These are phyloP conservation scores for Nasonia longicornis DNA, from an alignment of 1,140 invertebrate species.

Conservation along the genomic window DNA sequence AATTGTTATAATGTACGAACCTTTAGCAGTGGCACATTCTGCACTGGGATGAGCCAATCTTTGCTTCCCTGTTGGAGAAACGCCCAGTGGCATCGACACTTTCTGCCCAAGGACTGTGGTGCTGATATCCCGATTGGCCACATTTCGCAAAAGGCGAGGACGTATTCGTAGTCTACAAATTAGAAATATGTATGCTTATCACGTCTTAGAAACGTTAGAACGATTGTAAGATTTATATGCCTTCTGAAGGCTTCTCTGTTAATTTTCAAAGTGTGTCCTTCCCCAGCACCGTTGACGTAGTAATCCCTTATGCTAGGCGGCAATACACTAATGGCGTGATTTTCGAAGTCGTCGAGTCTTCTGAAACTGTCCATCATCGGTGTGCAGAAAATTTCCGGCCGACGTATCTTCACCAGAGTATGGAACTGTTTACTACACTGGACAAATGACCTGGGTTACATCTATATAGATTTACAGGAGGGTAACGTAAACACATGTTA, in stretches of 20 bases:
- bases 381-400: too few species aligned
- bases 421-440: too few species aligned
- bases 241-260: conserved; percentile 84
- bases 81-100: conserved; percentile 84
- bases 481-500: too few species aligned
- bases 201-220: too few species aligned
- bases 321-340: conserved; percentile 75
- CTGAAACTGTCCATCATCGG: conserved; percentile 72
- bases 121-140: conserved; percentile 74
- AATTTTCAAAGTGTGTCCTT: conserved; percentile 80
- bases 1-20: conserved; percentile 52
- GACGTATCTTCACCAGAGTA: too few species aligned
- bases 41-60: conserved; percentile 91
- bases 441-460: too few species aligned
- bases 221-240: conserved; percentile 65
- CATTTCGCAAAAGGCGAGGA: conserved; percentile 84
- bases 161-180: conserved; percentile 78
- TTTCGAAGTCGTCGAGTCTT: conserved; percentile 85
- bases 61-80: conserved; percentile 93
- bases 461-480: too few species aligned
- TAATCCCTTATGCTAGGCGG: conserved; percentile 82
- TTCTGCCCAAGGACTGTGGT: conserved; percentile 77
- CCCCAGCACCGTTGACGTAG: conserved; percentile 88
- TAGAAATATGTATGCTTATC: too few species aligned
- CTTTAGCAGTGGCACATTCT: conserved; percentile 87